phyloP scores from a whole-genome alignment of 2,888 invertebrate genomes.

The Tenthredo scrophulariae region DNA sequence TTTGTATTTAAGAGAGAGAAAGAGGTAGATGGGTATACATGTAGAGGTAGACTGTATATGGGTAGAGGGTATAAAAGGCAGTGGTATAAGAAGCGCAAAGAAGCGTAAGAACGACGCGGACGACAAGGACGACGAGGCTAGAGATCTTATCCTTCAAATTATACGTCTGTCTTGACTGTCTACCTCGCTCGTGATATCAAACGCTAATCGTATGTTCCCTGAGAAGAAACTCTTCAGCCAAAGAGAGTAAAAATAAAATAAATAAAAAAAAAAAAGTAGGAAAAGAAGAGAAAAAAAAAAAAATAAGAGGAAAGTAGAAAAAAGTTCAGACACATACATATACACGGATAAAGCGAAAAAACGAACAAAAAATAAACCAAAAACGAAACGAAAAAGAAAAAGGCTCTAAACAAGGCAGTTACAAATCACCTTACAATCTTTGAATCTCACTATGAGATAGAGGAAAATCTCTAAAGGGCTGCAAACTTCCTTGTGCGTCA shows the following conservation, averaged over 20 bases:
- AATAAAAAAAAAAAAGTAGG: neutral
- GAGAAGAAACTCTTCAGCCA: neutral
- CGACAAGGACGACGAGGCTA: conserved; percentile 52
- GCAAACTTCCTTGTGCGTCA: neutral
- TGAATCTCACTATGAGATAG: neutral
- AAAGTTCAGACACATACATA: neutral
- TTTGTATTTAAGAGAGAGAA: conserved; percentile 12
- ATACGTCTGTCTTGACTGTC: conserved; percentile 75
- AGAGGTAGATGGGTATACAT: neutral
- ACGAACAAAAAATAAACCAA: neutral
- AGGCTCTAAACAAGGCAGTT: neutral
- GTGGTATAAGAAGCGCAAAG: neutral
- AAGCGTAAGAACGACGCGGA: conserved; percentile 27
- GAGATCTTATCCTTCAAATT: conserved; percentile 69
- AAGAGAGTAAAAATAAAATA: neutral
- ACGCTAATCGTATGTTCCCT: conserved; percentile 46
- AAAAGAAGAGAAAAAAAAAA: neutral
- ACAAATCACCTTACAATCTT: neutral
- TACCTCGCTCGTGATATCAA: conserved; percentile 61
- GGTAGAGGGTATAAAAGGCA: neutral
- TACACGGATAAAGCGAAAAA: neutral
- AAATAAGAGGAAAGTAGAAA: neutral
- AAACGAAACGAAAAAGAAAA: neutral
- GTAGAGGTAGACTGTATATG: too few species aligned
- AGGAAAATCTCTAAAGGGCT: neutral